Evolutionary conservation across 2,113 vertebrate genomes (phyloP).

Genomic region (Scytalopus superciliaris): DNA sequence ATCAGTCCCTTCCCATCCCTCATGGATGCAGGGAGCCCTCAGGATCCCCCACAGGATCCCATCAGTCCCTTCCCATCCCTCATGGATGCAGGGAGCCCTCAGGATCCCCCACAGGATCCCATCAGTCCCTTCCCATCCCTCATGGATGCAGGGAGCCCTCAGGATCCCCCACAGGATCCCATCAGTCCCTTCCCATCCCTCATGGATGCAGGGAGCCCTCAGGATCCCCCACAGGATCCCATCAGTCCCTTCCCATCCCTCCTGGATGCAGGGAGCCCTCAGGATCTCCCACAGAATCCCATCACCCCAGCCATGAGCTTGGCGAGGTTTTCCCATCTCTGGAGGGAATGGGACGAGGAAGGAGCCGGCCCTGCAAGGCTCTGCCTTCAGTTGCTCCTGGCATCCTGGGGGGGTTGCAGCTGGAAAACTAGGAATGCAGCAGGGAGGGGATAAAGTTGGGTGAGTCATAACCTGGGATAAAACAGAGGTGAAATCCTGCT

Average conservation of each 20-base stretch:
- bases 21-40: not conserved
- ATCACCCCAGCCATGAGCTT: rapidly evolving
- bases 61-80: not conserved
- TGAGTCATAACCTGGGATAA: not conserved
- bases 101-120: too few relatives aligned
- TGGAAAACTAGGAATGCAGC: not conserved
- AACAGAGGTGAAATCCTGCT: not conserved
- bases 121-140: too few relatives aligned
- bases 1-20: rapidly evolving
- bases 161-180: too few relatives aligned
- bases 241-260: rapidly evolving
- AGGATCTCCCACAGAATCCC: rapidly evolving
- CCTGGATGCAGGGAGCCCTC: not conserved
- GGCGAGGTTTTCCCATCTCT: not conserved
- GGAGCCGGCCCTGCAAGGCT: rapidly evolving
- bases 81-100: not conserved
- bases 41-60: too few relatives aligned
- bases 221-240: too few relatives aligned
- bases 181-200: not conserved
- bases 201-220: too few relatives aligned
- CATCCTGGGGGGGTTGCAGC: not conserved
- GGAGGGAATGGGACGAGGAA: not conserved
- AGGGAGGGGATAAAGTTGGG: not conserved
- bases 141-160: too few relatives aligned
- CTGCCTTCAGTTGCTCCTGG: not conserved